Evolutionary conservation across 1,140 invertebrate species (phyloP), one percentile per base, ranked within the genome.

Genomic region (Nautilus pompilius): DNA sequence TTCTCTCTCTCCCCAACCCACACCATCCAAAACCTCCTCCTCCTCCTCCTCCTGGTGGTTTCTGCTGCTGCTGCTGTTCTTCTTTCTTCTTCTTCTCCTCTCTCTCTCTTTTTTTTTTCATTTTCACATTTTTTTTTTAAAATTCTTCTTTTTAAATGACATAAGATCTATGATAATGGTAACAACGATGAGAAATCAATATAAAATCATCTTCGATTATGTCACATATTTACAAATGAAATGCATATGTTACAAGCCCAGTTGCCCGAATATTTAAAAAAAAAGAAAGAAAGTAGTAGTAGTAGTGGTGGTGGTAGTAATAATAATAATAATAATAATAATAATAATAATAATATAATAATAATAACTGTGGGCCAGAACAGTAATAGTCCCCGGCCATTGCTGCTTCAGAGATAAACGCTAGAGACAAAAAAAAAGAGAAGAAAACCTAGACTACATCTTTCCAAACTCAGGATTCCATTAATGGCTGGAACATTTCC

Each of bases 201-300:
- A 46, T 20, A 41, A 46, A 46, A 20, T 22, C 45, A 20, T 22
- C 24, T 46, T 46, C 45, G 45, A 46, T 46, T 46, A 46, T 46
- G 45, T 46, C 45, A 46, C 45, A 46, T 46, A 46, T 46, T 46
- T 46, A 46, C 45, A 46, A 46, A 46, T 46, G 45, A 46, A 46
- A 46, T 46, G 45, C 45, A 46, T 46, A n/a, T n/a, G 45, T 13
- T 46, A 46, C 13, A 4, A 22, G 45, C 45, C 13, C 13, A 46
- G 13, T 46, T 46, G 45, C 24, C n/a, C n/a, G 45, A 46, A 46
- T 46, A 5, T 5, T 20, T 5, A 17, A 46, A 46, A 46, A 22
- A 22, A 46, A 46, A 20, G n/a, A 5, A 17, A 46, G 45, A 13
- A 46, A 20, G n/a, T 3, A 20, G n/a, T 13, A 13, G 24, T 22